Evolutionary conservation across 2,888 invertebrate genomes (phyloP), one percentile per base, ranked within the genome.

Genomic region (Yponomeuta cagnagella): DNA sequence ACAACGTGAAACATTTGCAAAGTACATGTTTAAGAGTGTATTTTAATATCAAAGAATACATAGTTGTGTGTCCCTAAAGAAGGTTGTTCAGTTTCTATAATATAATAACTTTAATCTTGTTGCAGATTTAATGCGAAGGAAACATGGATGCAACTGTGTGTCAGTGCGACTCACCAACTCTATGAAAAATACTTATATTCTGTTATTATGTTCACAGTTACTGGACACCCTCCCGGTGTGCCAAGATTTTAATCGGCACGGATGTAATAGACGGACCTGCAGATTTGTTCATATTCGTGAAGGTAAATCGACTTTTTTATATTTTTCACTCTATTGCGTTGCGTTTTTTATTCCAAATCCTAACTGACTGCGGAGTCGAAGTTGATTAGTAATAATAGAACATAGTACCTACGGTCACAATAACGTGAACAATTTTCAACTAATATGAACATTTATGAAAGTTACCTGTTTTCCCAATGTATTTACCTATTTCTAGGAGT

Each of bases 211-310:
- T 87, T 96, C 96, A 86, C 97, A 98, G 98, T 98, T 98, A 97
- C 98, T 97, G 98, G 98, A 97, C 98, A 98, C 97, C 98, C 98
- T 97, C 97, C 98, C 96, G 97, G 98, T 98, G 96, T 98, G 97
- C 98, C 98, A 97, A 97, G 98, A 98, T 98, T 98, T 98, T 98
- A 98, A 98, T 96, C 96, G 96, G 94, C 97, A 97, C 94, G 96
- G 97, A 94, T 98, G 97, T 95, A 96, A 96, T 94, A 96, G 98
- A 95, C 95, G 96, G 94, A 97, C 97, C 95, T 98, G 98, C 97
- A 97, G 97, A 96, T 98, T 97, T 95, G 97, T 98, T 94, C 98
- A 98, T 96, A 96, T 98, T 94, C 96, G 97, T 94, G 97, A 98
- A 96, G 98, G 98, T 98, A 93, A 94, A 95, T 90, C 73, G 70